Conservation (phyloP, 2,888 invertebrate genomes). For the Archips crataeganus region DNA sequence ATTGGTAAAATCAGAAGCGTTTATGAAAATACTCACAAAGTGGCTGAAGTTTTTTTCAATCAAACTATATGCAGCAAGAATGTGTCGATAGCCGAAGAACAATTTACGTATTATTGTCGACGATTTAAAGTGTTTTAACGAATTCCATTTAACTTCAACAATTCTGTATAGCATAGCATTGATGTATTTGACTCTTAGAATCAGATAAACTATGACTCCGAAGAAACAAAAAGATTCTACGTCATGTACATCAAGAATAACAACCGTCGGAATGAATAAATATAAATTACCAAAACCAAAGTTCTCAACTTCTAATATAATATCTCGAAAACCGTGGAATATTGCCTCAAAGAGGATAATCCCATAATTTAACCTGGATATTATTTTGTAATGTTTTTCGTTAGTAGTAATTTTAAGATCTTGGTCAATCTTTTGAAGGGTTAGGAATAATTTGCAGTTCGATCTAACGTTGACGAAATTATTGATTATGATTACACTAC, state of each 20-base stretch:
- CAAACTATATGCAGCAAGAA: conserved; percentile 12
- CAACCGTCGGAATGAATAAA: too few relatives aligned
- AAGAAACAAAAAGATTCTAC: conserved; percentile 12
- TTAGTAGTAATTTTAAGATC: not conserved
- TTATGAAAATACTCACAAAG: conserved; percentile 27
- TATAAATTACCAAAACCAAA: not conserved
- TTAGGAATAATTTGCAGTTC: not conserved
- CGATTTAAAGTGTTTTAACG: not conserved
- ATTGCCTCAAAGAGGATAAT: not conserved
- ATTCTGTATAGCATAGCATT: conserved; percentile 10
- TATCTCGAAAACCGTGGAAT: not conserved
- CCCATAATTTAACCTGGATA: not conserved
- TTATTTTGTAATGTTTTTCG: not conserved
- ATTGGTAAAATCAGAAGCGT: not conserved
- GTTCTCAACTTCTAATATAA: not conserved
- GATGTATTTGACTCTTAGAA: conserved; percentile 20
- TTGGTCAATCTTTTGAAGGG: not conserved
- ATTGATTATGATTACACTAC: not conserved
- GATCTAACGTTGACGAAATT: not conserved
- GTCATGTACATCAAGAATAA: conserved; percentile 15
- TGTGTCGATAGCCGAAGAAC: conserved; percentile 8
- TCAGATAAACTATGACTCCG: conserved; percentile 11
- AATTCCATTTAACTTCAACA: conserved; percentile 10
- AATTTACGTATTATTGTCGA: not conserved
- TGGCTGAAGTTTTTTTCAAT: conserved; percentile 21